A percentile compares a stretch with the other conserved stretches of the same genome.
These are phyloP conservation scores for Lepidurus packardi DNA, from an alignment of 1,140 invertebrate genomes.

Conservation along the genomic window DNA sequence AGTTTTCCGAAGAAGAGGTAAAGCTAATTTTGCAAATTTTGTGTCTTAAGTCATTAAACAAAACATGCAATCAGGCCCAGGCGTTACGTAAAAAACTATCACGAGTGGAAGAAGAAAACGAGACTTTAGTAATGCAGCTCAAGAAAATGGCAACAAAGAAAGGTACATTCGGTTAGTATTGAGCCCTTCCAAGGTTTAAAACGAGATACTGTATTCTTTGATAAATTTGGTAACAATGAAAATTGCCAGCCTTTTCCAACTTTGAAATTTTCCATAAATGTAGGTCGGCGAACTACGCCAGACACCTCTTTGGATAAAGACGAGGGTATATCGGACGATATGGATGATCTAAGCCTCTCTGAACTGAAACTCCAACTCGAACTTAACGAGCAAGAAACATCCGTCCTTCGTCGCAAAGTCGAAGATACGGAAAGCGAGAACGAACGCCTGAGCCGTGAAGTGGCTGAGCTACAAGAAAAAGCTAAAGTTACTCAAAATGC, in stretches of 20 bases:
- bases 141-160: slow-evolving; percentile 76
- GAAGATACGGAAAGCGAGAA: slow-evolving; percentile 77
- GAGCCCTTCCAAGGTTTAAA: slow-evolving; percentile 16
- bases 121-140: slow-evolving; percentile 80
- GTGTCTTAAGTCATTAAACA: background rate
- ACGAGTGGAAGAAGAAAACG: slow-evolving; percentile 87
- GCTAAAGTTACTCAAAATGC: slow-evolving; percentile 40
- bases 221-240: background rate
- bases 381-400: slow-evolving; percentile 80
- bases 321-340: slow-evolving; percentile 64
- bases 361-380: slow-evolving; percentile 74
- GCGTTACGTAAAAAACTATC: slow-evolving; percentile 77
- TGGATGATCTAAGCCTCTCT: slow-evolving; percentile 57
- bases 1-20: slow-evolving; percentile 83
- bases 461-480: slow-evolving; percentile 69
- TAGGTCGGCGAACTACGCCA: slow-evolving; percentile 50
- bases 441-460: slow-evolving; percentile 64
- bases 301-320: slow-evolving; percentile 62
- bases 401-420: slow-evolving; percentile 70
- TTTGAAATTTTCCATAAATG: background rate
- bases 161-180: slow-evolving; percentile 28
- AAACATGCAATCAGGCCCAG: slow-evolving; percentile 58
- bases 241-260: background rate
- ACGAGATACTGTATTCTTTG: background rate
- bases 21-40: slow-evolving; percentile 35